These are phyloP conservation scores for Trichonephila clavipes DNA, from an alignment of 1,140 invertebrate genomes.

Conservation along the genomic window DNA sequence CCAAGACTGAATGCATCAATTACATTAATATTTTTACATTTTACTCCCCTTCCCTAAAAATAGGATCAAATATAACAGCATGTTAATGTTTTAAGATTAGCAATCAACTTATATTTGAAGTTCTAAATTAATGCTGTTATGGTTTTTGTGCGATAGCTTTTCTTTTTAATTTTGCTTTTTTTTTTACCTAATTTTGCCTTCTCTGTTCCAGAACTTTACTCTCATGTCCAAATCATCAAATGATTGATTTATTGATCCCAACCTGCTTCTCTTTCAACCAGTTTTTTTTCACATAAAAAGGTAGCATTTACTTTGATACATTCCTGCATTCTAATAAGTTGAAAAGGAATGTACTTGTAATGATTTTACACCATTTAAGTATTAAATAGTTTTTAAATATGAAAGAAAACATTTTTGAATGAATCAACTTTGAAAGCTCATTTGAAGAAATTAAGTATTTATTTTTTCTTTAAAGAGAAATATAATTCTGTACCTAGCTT, in stretches of 20 bases:
- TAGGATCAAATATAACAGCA: too few species aligned
- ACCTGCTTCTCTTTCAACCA: slow-evolving; percentile 45
- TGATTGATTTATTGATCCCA: slow-evolving; percentile 2
- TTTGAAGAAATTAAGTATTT: too few species aligned
- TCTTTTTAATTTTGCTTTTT: not conserved
- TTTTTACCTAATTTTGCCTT: slow-evolving; percentile 26
- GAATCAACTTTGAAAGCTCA: too few species aligned
- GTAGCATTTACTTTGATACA: slow-evolving; percentile 45
- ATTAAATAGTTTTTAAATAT: not conserved
- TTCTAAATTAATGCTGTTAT: not conserved
- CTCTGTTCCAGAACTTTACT: slow-evolving; percentile 30
- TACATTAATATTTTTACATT: too few species aligned
- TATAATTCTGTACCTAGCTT: too few species aligned
- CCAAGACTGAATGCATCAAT: too few species aligned
- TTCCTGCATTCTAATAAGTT: slow-evolving; percentile 19
- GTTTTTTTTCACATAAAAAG: slow-evolving; percentile 32
- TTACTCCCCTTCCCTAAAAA: too few species aligned
- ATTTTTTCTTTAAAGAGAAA: too few species aligned
- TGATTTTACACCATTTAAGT: not conserved
- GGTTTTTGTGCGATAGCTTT: not conserved
- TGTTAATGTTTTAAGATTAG: too few species aligned
- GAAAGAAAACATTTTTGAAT: too few species aligned
- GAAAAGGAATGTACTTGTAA: slow-evolving; percentile 1
- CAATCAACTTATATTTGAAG: not conserved
- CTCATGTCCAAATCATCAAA: not conserved